phyloP scores from a whole-genome alignment of 2,113 vertebrate species.

The Chloropsis hardwickii region DNA sequence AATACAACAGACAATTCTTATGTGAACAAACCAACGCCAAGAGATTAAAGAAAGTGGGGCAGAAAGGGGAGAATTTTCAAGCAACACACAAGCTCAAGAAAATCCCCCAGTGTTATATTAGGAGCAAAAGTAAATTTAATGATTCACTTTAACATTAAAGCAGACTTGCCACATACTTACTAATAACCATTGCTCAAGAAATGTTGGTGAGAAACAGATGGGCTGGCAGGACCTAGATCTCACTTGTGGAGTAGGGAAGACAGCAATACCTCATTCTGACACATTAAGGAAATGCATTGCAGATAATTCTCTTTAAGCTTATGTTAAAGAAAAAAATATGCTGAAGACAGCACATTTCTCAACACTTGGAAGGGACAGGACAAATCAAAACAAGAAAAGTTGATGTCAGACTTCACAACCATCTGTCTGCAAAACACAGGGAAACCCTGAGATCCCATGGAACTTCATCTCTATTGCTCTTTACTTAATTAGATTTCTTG shows the following conservation, averaged over 20 bases:
- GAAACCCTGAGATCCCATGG: not conserved
- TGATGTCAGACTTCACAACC: not conserved
- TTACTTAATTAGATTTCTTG: not conserved
- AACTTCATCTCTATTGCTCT: not conserved
- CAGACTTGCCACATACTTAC: not conserved
- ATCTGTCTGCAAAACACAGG: not conserved
- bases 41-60: fast-evolving
- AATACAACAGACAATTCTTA: not conserved
- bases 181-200: not conserved
- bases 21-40: not conserved
- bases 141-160: fast-evolving
- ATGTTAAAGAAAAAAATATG: not conserved
- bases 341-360: constrained; percentile 3
- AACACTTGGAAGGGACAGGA: not conserved
- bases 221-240: not conserved
- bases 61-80: not conserved
- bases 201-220: not conserved
- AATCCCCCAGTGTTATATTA: not conserved
- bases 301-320: not conserved
- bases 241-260: not conserved
- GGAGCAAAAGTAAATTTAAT: not conserved
- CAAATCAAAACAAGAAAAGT: not conserved
- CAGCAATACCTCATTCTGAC: not conserved
- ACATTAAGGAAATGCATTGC: not conserved
- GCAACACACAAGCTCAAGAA: not conserved